Percentiles rank a stretch among this genome's conserved stretches.
Conservation (phyloP, 2,113 vertebrate species). For the Dinomys branickii region DNA sequence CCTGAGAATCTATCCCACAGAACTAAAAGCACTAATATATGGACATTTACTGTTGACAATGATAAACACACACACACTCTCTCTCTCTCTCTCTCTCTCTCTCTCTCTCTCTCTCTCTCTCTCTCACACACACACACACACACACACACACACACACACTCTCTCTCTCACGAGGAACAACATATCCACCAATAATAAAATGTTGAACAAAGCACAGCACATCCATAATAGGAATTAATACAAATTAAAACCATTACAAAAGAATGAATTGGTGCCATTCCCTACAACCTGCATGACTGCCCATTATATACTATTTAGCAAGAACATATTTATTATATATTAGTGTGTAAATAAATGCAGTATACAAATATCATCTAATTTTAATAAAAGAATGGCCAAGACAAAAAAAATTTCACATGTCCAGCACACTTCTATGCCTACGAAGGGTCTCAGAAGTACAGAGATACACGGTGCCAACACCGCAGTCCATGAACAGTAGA, state of each 20-base stretch:
- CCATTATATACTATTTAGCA: background rate
- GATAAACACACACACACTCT: background rate
- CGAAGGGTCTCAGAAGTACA: background rate
- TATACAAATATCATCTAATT: background rate
- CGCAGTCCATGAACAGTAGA: no score
- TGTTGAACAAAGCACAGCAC: background rate
- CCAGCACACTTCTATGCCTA: background rate
- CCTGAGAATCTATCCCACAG: slow-evolving; percentile 12
- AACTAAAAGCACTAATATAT: slow-evolving; percentile 21
- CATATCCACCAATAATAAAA: background rate
- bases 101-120: no score
- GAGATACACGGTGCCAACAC: background rate
- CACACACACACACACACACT: background rate
- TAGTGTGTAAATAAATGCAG: background rate
- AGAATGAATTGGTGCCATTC: background rate
- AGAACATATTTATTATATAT: background rate
- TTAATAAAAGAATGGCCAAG: slow-evolving; percentile 2
- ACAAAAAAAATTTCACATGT: background rate
- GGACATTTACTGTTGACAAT: background rate
- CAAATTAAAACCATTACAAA: slow-evolving; percentile 1
- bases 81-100: no score
- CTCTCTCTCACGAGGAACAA: background rate
- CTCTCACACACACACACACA: background rate
- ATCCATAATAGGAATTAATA: background rate
- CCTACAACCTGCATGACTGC: background rate